These are phyloP conservation scores for Lepidocyrtinus sp. DNA, from an alignment of 2,888 invertebrate genomes.

Conservation along the genomic window DNA sequence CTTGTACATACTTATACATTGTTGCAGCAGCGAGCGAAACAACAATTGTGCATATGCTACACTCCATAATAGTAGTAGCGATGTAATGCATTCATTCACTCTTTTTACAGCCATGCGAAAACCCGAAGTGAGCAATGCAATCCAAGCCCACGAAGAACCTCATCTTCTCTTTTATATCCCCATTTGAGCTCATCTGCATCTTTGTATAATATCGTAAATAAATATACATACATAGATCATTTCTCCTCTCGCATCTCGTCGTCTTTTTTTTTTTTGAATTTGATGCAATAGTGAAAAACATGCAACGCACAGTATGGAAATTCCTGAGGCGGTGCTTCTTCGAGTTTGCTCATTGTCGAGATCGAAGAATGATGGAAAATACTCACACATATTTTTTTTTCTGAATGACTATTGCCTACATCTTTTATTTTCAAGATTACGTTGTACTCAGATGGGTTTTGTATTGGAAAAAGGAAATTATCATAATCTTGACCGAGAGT, in stretches of 20 bases:
- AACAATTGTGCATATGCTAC: conserved; percentile 6
- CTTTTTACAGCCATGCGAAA: background rate
- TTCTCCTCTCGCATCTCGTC: conserved; percentile 6
- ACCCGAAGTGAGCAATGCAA: background rate
- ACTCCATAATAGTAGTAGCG: background rate
- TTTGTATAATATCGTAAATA: conserved; percentile 13
- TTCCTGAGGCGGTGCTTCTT: conserved; percentile 59
- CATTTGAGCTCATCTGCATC: conserved; percentile 7
- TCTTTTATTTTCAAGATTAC: background rate
- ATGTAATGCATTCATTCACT: conserved; percentile 9
- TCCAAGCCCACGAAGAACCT: background rate
- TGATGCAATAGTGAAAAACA: background rate
- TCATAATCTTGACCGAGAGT: conserved; percentile 4
- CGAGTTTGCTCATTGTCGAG: conserved; percentile 12
- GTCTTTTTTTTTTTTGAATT: background rate
- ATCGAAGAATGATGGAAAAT: background rate
- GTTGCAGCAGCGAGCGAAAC: conserved; percentile 2
- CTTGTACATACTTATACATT: conserved; percentile 36
- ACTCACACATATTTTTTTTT: background rate
- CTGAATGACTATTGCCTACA: background rate
- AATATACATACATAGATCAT: conserved; percentile 1
- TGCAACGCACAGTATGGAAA: conserved; percentile 47
- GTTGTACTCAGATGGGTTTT: background rate
- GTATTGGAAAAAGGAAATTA: background rate
- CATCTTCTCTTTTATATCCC: background rate